Conservation (phyloP, 2,797 vertebrate species). For the Spinus olivaceus region DNA sequence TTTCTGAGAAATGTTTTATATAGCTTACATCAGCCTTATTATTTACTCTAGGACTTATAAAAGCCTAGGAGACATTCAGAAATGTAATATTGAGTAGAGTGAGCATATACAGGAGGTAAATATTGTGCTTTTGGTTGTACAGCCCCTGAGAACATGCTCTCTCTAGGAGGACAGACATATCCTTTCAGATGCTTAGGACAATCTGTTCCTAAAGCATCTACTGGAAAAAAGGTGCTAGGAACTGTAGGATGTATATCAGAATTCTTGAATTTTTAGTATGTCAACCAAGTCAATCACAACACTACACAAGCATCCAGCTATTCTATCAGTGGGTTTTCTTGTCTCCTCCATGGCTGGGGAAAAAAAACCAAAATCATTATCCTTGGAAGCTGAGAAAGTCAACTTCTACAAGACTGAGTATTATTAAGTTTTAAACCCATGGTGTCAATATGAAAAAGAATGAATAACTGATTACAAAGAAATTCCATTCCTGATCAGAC, state of each 20-base stretch:
- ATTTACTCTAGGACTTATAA: background rate
- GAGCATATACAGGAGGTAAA: background rate
- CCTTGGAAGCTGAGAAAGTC: background rate
- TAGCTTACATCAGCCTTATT: background rate
- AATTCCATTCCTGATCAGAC: background rate
- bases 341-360: background rate
- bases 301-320: background rate
- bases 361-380: rapidly evolving
- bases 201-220: background rate
- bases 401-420: background rate
- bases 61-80: background rate
- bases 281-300: background rate
- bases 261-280: background rate
- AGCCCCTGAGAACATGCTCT: background rate
- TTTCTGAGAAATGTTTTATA: background rate
- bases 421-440: background rate
- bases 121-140: background rate
- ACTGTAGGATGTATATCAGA: background rate
- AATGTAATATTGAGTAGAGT: background rate
- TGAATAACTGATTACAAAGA: background rate
- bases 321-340: background rate
- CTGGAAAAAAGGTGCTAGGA: background rate
- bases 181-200: background rate
- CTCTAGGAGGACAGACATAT: background rate
- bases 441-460: background rate